phyloP scores from a whole-genome alignment of 2,888 invertebrate genomes.

The Brassicogethes aeneus region DNA sequence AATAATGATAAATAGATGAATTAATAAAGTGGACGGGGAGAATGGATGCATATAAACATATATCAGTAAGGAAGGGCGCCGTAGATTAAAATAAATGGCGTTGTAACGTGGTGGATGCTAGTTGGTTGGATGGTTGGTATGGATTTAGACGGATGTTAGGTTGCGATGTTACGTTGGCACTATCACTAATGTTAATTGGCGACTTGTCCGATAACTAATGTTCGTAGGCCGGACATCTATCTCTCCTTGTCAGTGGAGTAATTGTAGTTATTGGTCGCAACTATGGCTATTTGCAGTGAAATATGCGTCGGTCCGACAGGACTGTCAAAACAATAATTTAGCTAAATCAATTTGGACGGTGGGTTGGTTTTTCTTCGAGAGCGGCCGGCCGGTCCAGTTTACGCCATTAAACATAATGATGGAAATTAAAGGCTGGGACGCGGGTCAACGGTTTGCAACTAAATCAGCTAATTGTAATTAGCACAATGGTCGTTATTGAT shows the following conservation, averaged over 20 bases:
- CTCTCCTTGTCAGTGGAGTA: slow-evolving; percentile 38
- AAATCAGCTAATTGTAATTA: slow-evolving; percentile 40
- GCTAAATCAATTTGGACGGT: slow-evolving; percentile 37
- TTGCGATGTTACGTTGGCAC: slow-evolving; percentile 10
- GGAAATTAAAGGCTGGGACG: slow-evolving; percentile 39
- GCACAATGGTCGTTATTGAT: slow-evolving; percentile 38
- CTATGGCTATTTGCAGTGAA: slow-evolving; percentile 39
- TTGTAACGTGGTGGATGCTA: too few relatives aligned
- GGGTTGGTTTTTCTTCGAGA: slow-evolving; percentile 29
- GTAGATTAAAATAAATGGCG: too few relatives aligned
- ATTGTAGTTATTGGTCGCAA: slow-evolving; percentile 41
- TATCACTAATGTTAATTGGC: slow-evolving; percentile 32
- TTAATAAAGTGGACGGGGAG: slow-evolving; percentile 1
- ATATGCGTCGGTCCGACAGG: slow-evolving; percentile 34
- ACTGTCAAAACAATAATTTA: slow-evolving; percentile 41
- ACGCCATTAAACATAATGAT: slow-evolving; percentile 39
- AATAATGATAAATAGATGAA: slow-evolving; percentile 1
- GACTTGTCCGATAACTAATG: slow-evolving; percentile 35
- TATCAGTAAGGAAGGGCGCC: not conserved
- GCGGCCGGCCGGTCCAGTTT: slow-evolving; percentile 26
- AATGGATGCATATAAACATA: slow-evolving; percentile 1
- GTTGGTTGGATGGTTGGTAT: too few relatives aligned
- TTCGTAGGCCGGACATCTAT: slow-evolving; percentile 34
- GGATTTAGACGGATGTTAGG: too few relatives aligned
- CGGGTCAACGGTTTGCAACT: slow-evolving; percentile 32